A percentile compares a stretch with the other conserved stretches of the same genome.
These are phyloP conservation scores for Phyllotis vaccarum DNA, from an alignment of 2,797 vertebrate species.

Conservation along the genomic window DNA sequence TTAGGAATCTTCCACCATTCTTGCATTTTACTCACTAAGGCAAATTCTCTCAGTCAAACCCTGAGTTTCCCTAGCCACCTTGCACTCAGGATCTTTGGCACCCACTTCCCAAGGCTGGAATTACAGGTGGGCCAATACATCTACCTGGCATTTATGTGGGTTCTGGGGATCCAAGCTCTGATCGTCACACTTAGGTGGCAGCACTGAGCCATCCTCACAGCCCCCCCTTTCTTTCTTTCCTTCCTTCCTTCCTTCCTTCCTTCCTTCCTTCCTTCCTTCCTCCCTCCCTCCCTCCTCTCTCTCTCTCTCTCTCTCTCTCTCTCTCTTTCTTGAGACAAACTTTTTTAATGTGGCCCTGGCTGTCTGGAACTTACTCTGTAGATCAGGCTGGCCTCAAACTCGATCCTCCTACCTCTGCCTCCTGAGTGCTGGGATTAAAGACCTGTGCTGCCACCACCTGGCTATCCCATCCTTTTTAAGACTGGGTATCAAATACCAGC, in stretches of 20 bases:
- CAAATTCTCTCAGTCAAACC: background rate
- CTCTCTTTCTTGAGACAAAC: background rate
- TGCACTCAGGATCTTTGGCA: background rate
- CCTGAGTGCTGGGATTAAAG: background rate
- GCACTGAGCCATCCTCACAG: background rate
- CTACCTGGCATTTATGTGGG: background rate
- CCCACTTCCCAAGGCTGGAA: background rate
- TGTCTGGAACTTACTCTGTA: background rate
- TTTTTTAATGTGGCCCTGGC: background rate
- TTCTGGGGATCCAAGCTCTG: background rate
- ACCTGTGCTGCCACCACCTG: background rate
- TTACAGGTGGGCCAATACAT: background rate
- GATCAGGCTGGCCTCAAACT: background rate
- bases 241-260: too few relatives aligned
- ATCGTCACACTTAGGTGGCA: background rate
- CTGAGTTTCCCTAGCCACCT: background rate
- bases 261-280: too few relatives aligned
- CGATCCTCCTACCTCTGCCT: background rate
- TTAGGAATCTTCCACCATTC: background rate
- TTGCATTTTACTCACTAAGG: background rate
- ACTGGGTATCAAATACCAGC: background rate
- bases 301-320: too few relatives aligned
- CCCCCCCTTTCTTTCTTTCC: fast-evolving
- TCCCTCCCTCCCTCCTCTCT: too few relatives aligned
- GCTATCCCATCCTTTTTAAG: background rate